Evolutionary conservation across 1,140 invertebrate species (phyloP), one percentile per base, ranked within the genome.

Genomic region (Diprion similis): DNA sequence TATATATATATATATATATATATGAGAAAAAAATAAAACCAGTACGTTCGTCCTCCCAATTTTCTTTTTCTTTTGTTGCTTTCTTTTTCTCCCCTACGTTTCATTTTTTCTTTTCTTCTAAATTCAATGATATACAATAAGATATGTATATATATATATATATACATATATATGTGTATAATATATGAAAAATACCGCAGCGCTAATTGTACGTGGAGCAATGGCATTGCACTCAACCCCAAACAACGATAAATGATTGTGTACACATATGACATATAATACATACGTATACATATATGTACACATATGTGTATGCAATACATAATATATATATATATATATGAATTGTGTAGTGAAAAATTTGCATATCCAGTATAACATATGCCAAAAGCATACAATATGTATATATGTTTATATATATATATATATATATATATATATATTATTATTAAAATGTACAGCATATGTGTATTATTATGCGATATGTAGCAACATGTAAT

Each of bases 191-290:
- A 70, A 48, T 75, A 74, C 74, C 78, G 77, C 75, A 77, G 73
- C 75, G 79, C 70, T 76, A 70, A 76, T 68, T 37, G 70, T 66
- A 65, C 73, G 71, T 76, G 78, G 76, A 79, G 80, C 77, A 79
- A 79, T 80, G 80, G 77, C 79, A 80, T 82, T 80, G 80, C 80
- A 82, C 78, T 81, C 80, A 82, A 81, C 72, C 78, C 71, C 78
- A 79, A 80, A 80, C 77, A 81, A 37, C 24, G 24, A 76, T 66
- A 78, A 51, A 47, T 59, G 70, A 73, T 72, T 76, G 75, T 78
- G 76, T 72, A 74, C 71, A 24, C 51, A 73, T 66, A 70, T 71
- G n/a, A 59, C 76, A 75, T 45, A 68, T 19, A 11, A 68, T 64
- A 64, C 17, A 15, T 64, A 59, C 51, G 51, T 10, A 10, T 59